These are phyloP conservation scores for Thinocorus orbignyianus DNA, from an alignment of 2,113 vertebrate genomes.

Conservation along the genomic window DNA sequence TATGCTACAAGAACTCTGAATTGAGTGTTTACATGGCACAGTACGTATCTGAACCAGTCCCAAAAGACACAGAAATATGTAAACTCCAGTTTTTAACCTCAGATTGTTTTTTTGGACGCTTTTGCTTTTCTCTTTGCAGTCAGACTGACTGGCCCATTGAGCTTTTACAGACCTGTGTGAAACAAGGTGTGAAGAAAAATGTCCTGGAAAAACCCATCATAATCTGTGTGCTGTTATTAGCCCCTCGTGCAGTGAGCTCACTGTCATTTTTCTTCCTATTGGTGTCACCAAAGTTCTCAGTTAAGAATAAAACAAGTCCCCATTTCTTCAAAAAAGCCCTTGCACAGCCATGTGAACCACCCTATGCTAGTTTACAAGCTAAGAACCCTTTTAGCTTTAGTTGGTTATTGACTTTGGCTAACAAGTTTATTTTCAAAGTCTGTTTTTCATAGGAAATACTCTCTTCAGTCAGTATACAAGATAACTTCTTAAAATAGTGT, in stretches of 20 bases:
- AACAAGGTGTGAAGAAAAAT: not conserved
- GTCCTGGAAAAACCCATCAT: not conserved
- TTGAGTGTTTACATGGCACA: not conserved
- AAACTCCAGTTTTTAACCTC: not conserved
- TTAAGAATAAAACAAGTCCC: not conserved
- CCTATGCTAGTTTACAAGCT: not conserved
- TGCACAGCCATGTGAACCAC: not conserved
- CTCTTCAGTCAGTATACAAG: not conserved
- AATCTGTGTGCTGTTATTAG: not conserved
- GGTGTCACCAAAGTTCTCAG: not conserved
- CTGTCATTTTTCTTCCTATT: not conserved
- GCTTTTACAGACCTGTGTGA: not conserved
- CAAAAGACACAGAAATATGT: not conserved
- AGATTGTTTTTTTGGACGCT: not conserved
- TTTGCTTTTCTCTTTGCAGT: not conserved
- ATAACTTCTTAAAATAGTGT: not conserved
- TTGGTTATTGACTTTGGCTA: not conserved
- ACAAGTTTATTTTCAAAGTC: slow-evolving; percentile 26
- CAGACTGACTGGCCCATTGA: not conserved
- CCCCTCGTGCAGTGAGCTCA: not conserved
- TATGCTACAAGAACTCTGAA: not conserved
- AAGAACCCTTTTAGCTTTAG: not conserved
- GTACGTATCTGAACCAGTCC: not conserved
- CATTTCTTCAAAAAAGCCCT: not conserved
- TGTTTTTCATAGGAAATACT: slow-evolving; percentile 21